These are phyloP conservation scores for Eristalis tenax DNA, from an alignment of 2,888 invertebrate genomes.

Conservation along the genomic window DNA sequence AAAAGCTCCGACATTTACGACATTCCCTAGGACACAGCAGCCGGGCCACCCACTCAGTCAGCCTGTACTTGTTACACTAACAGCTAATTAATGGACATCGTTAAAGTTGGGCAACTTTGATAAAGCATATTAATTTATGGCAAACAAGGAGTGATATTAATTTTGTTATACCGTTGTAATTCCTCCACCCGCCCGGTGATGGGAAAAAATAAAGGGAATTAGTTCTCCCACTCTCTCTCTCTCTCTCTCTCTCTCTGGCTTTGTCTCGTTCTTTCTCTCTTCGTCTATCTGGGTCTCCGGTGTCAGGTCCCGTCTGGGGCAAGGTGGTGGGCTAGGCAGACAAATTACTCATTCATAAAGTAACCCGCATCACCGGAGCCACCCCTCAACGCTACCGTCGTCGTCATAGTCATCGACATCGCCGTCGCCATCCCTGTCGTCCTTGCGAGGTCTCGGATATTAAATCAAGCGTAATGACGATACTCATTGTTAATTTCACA, in stretches of 20 bases:
- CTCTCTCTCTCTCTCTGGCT: neutral
- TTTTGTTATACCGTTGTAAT: conserved; percentile 43
- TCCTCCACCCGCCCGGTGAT: neutral
- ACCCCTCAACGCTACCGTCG: neutral
- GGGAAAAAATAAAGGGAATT: conserved; percentile 26
- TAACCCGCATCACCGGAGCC: conserved; percentile 1
- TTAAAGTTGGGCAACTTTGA: conserved; percentile 57
- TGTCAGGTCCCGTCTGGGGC: neutral
- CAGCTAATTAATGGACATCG: conserved; percentile 52
- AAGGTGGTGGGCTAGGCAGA: conserved; percentile 37
- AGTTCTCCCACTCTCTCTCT: neutral
- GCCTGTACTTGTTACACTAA: conserved; percentile 54
- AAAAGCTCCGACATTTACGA: conserved; percentile 2
- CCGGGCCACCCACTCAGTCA: neutral
- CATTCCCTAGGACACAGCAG: neutral
- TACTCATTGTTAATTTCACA: conserved; percentile 71
- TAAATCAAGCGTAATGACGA: conserved; percentile 70
- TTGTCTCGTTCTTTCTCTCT: neutral
- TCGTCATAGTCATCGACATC: neutral
- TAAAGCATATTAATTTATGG: conserved; percentile 60
- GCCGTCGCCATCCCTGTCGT: conserved; percentile 15
- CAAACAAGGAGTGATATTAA: conserved; percentile 61
- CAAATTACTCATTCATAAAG: conserved; percentile 66
- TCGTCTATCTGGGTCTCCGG: neutral
- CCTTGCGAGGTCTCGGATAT: conserved; percentile 49